Conservation (phyloP, 2,888 invertebrate genomes). For the Acanthosepion pharaonis region DNA sequence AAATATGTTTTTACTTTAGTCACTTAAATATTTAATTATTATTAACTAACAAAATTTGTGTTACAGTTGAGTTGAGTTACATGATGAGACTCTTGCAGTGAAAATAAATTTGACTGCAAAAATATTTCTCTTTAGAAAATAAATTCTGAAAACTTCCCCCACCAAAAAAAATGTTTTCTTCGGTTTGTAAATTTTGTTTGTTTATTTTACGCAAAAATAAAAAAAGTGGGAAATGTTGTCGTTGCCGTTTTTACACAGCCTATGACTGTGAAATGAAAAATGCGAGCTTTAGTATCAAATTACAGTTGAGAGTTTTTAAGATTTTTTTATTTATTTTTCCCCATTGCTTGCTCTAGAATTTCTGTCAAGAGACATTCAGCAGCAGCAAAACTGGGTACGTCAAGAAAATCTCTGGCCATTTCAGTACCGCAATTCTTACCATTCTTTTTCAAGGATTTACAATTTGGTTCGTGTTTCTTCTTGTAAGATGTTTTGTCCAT, state of each 20-base stretch:
- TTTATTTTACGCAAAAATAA: background rate
- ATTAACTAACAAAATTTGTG: no score
- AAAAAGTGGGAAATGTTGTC: background rate
- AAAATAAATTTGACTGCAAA: no score
- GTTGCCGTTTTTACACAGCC: background rate
- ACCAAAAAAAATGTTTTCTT: no score
- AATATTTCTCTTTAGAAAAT: no score
- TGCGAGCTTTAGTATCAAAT: slow-evolving; percentile 13
- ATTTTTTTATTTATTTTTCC: background rate
- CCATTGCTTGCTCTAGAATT: background rate
- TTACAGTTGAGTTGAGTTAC: no score
- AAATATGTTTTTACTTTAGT: no score
- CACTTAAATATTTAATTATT: no score
- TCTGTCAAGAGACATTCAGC: background rate
- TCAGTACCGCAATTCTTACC: background rate
- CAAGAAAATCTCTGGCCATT: background rate
- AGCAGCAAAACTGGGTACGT: background rate
- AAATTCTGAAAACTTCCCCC: no score
- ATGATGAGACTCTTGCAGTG: no score
- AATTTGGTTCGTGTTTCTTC: background rate
- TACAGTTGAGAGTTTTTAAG: background rate
- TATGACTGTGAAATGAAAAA: slow-evolving; percentile 33
- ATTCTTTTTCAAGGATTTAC: background rate
- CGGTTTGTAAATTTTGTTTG: background rate
- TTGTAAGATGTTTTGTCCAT: no score